Percentiles rank a stretch among this genome's conserved stretches.
phyloP scores from a whole-genome alignment of 2,797 vertebrate species.

The Microctenopoma stevenorrisi region DNA sequence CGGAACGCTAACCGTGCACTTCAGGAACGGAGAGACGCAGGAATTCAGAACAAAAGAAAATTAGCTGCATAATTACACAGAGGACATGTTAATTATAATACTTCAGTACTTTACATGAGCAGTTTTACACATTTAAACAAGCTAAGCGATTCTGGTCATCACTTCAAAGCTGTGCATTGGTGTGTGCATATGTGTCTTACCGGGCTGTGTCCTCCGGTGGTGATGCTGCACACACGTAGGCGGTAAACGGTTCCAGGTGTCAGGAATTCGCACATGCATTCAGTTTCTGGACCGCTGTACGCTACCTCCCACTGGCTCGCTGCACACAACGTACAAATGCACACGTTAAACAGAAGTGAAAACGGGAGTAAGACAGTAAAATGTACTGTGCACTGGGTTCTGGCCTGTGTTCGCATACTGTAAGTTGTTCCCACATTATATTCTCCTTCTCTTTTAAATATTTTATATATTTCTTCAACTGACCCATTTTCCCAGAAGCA shows the following conservation, averaged over 20 bases:
- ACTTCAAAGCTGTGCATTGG: neutral
- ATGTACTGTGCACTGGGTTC: no score
- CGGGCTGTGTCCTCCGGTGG: conserved; percentile 95
- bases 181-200: conserved; percentile 70
- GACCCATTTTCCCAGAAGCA: conserved; percentile 22
- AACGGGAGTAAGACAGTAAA: no score
- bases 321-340: conserved; percentile 58
- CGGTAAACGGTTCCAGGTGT: conserved; percentile 93
- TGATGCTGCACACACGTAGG: conserved; percentile 94
- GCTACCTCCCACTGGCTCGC: conserved; percentile 93
- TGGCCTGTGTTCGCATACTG: no score
- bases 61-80: conserved; percentile 7
- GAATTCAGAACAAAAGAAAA: conserved; percentile 19
- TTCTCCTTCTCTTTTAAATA: no score
- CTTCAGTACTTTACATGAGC: neutral
- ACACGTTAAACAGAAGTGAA: neutral
- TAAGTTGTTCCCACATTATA: conserved; percentile 4
- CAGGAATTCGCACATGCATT: conserved; percentile 90
- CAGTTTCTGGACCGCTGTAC: conserved; percentile 91
- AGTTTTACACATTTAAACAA: neutral
- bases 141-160: neutral
- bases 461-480: neutral
- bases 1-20: conserved; percentile 93
- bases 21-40: conserved; percentile 17
- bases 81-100: neutral